Percentiles rank a stretch among this genome's conserved stretches.
Conservation (phyloP, 1,140 invertebrate genomes). For the Steinernema feltiae region DNA sequence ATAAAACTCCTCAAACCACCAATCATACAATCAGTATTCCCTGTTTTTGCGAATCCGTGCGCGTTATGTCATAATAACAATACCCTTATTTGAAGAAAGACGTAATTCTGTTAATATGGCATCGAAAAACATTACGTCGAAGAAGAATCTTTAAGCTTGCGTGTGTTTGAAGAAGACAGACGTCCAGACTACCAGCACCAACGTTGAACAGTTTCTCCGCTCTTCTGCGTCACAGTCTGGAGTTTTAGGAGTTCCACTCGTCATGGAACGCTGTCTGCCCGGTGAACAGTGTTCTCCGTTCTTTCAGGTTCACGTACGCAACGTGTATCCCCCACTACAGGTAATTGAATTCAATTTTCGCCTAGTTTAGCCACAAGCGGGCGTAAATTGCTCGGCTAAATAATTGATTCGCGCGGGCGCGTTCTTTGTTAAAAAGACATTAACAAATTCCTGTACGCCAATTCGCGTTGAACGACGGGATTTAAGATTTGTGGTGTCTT, state of each 20-base stretch:
- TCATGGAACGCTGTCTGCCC: neutral
- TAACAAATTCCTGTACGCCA: too few relatives aligned
- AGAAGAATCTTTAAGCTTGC: neutral
- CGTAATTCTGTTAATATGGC: neutral
- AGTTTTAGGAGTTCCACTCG: too few relatives aligned
- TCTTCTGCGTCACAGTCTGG: too few relatives aligned
- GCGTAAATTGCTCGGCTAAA: too few relatives aligned
- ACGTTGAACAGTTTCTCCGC: too few relatives aligned
- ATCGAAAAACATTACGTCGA: neutral
- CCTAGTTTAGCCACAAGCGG: neutral
- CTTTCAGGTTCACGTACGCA: neutral
- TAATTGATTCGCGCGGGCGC: too few relatives aligned
- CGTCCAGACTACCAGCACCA: neutral
- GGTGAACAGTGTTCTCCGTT: neutral
- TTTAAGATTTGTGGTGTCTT: too few relatives aligned
- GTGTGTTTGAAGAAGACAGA: neutral
- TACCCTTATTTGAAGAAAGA: neutral
- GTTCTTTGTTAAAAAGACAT: too few relatives aligned
- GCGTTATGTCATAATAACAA: neutral
- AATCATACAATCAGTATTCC: too few relatives aligned
- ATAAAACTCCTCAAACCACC: neutral
- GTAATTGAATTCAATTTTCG: neutral
- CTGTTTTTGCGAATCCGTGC: neutral
- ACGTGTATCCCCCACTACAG: conserved; percentile 3
- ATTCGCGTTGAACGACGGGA: too few relatives aligned